phyloP scores from a whole-genome alignment of 30 jellyfish, hydroid and myxozoan genomes.

The Aurelia aurita region DNA sequence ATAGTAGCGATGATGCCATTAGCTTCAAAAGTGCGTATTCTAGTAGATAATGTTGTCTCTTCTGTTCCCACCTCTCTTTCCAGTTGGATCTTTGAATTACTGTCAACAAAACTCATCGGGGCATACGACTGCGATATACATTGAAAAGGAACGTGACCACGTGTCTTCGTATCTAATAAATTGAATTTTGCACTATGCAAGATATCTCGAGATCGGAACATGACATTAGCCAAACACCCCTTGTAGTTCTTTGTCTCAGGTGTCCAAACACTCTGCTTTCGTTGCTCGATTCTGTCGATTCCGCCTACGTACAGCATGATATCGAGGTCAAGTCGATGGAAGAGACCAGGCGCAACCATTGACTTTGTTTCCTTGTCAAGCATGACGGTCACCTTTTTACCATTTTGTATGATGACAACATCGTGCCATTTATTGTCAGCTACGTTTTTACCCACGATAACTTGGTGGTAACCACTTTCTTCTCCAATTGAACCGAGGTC shows the following conservation, averaged over 20 bases:
- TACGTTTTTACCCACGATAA: conserved; percentile 72
- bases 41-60: conserved; percentile 46
- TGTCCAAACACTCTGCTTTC: conserved; percentile 51
- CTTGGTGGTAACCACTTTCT: conserved; percentile 79
- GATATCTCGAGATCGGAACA: conserved; percentile 69
- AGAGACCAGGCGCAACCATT: conserved; percentile 68
- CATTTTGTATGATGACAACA: conserved; percentile 71
- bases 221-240: conserved; percentile 91
- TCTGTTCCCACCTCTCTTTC: conserved; percentile 42
- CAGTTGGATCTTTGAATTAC: conserved; percentile 53
- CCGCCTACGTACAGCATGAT: conserved; percentile 83
- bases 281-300: conserved; percentile 59
- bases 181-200: conserved; percentile 83
- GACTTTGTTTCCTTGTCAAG: conserved; percentile 76
- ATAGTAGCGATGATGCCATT: conserved; percentile 82
- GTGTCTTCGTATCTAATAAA: conserved; percentile 45
- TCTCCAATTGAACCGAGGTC: conserved; percentile 89
- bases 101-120: conserved; percentile 67
- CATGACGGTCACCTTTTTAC: conserved; percentile 61
- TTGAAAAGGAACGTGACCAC: conserved; percentile 60
- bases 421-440: conserved; percentile 94
- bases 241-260: conserved; percentile 65
- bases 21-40: conserved; percentile 89
- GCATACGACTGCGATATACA: conserved; percentile 54
- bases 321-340: conserved; percentile 83